These are phyloP conservation scores for Deilephila elpenor DNA, from an alignment of 2,888 invertebrate genomes.

Conservation along the genomic window DNA sequence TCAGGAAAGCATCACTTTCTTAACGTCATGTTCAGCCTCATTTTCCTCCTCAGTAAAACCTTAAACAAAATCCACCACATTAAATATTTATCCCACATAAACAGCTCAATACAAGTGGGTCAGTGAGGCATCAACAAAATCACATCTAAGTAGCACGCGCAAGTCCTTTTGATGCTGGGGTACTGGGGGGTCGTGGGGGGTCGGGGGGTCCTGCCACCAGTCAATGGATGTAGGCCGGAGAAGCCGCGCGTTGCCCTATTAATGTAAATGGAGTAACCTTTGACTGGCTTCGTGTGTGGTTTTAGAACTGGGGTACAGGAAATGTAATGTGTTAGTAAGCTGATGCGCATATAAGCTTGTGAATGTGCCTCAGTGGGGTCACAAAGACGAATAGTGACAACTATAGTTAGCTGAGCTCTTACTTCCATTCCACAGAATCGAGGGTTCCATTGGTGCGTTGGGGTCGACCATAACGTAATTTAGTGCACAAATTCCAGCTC, in stretches of 20 bases:
- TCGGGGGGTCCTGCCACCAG: not conserved
- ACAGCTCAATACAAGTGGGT: not conserved
- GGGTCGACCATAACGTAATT: too few species aligned
- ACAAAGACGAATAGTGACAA: too few species aligned
- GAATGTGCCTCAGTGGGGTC: too few species aligned
- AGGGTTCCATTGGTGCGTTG: too few species aligned
- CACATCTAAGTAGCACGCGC: not conserved
- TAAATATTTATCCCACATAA: not conserved
- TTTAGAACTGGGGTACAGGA: not conserved
- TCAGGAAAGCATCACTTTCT: too few species aligned
- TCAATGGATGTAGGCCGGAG: slow-evolving; percentile 23
- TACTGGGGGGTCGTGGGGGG: not conserved
- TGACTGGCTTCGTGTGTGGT: not conserved
- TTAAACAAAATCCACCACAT: not conserved
- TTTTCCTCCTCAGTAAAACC: not conserved
- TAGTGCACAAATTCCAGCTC: too few species aligned
- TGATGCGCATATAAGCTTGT: too few species aligned
- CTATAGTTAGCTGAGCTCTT: too few species aligned
- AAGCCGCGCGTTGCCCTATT: not conserved
- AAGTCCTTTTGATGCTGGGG: slow-evolving; percentile 17
- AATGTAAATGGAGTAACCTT: not conserved
- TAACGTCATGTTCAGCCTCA: too few species aligned
- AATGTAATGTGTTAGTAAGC: too few species aligned
- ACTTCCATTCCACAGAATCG: too few species aligned
- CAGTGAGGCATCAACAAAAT: not conserved